Evolutionary conservation across 2,797 vertebrate species (phyloP).

Genomic region (Clarias fuscus): DNA sequence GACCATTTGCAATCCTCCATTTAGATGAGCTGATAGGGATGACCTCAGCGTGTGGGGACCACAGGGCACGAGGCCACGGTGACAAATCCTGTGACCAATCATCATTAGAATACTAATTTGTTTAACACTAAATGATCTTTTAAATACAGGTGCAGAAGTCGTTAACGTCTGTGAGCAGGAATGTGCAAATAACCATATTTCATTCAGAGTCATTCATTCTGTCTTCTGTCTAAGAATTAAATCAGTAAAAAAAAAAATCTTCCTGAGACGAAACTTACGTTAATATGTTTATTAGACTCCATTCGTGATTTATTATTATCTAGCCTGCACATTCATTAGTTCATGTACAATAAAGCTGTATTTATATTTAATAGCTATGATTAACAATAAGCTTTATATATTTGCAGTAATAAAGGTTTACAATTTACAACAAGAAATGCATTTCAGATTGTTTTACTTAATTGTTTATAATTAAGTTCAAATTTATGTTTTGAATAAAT

Average conservation of each 20-base stretch:
- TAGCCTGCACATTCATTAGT: not conserved
- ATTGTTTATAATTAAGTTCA: no score
- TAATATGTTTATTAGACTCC: not conserved
- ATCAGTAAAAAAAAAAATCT: not conserved
- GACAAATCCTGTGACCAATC: not conserved
- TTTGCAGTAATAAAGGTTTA: not conserved
- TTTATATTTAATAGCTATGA: not conserved
- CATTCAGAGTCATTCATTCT: not conserved
- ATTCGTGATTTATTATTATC: not conserved
- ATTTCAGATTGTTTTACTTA: no score
- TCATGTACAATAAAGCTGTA: not conserved
- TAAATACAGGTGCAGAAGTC: not conserved
- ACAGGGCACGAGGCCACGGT: not conserved
- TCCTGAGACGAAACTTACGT: not conserved
- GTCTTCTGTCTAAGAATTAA: not conserved
- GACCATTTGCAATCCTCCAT: conserved; percentile 5
- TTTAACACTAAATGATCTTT: not conserved
- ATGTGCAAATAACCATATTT: not conserved
- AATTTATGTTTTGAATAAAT: no score
- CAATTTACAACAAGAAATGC: no score
- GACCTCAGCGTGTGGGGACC: not conserved
- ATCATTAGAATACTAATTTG: not conserved
- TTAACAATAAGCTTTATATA: not conserved
- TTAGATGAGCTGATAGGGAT: not conserved
- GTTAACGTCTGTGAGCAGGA: not conserved